Evolutionary conservation across 1,140 invertebrate species (phyloP), one percentile per base, ranked within the genome.

Genomic region (Cydia strobilella): DNA sequence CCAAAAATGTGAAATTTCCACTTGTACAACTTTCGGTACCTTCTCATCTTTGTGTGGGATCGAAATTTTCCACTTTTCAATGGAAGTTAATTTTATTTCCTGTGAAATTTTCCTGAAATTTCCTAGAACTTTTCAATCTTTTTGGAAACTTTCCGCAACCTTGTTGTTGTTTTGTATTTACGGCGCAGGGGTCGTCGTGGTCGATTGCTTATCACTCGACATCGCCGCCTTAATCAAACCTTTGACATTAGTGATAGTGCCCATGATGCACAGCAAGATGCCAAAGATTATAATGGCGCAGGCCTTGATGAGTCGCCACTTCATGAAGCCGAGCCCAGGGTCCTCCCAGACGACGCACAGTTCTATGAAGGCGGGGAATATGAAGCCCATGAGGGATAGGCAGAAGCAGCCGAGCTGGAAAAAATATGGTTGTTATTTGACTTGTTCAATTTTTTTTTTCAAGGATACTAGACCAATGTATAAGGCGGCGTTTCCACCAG

Each of bases 341-440:
- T 79, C 76, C 10, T 82, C 81, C 81, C 81, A 82, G 13, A 77
- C 75, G 12, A 82, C 18, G 31, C 73, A 76, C 1, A 82, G 76
- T 48, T 80, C 79, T 13, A 82, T 82, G 62, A 80, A 78, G 1
- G 81, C 81, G 7, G 81, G 81, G 48, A 76, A 80, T 12, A 82
- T 82, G 65, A 82, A 82, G n/a, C 81, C 79, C 79, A 82, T 82
- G 74, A 79, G 80, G 0, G 81, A 82, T 0, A 82, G 63, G 18
- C 81, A 82, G 51, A 82, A 80, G 3, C 77, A 79, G 15, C 81
- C 81, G 1, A 82, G 75, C 81, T 82, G 74, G n/a, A 75, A 74
- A 12, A 69, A 42, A 23, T 65, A 39, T 9, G 35, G 35, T 9
- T 9, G 35, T 39, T 39, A 39, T 39, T 39, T 39, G 7, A 39